Evolutionary conservation across 2,888 invertebrate genomes (phyloP), one percentile per base, ranked within the genome.

Genomic region (Phragmatobia fuliginosa): DNA sequence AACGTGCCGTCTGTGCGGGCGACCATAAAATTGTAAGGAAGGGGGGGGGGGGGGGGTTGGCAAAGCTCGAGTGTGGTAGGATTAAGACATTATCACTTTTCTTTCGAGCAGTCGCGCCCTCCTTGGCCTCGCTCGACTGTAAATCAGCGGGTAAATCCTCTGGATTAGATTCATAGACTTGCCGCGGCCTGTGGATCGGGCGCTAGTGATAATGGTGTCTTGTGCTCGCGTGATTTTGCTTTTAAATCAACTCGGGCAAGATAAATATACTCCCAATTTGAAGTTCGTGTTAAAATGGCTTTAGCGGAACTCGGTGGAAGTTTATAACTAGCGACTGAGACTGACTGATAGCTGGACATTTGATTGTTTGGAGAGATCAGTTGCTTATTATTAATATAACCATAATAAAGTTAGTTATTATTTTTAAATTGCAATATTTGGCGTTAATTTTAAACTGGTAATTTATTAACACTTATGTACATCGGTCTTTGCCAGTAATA

Each of bases 31-130:
- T 93, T 91, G 88, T 86, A 88, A 89, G 92, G 87, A 84, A n/a
- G 83, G 64, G 82, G 81, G 85, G 66, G 81, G 81, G 85, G 83
- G 78, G 76, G 10, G 3, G 49, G 2, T 84, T 85, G 87, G 88
- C 84, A 89, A 61, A 88, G 86, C 90, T 93, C 92, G 88, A 94
- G 95, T 95, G 95, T 95, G 95, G 92, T 94, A 92, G 96, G 95
- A 96, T 96, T 96, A 96, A 96, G 96, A 96, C 96, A 96, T 96
- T 96, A 96, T 96, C 96, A 96, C 96, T 96, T 96, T 96, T 96
- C 96, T 96, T 96, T 95, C 88, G 84, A 91, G 91, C 90, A 92
- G 89, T 89, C 89, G 90, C 91, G 93, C 94, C 94, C 93, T 91
- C 90, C 86, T 88, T 85, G 90, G 90, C 91, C 82, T 87, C 86